phyloP scores from a whole-genome alignment of 2,113 vertebrate species.

The Tetrao urogallus region DNA sequence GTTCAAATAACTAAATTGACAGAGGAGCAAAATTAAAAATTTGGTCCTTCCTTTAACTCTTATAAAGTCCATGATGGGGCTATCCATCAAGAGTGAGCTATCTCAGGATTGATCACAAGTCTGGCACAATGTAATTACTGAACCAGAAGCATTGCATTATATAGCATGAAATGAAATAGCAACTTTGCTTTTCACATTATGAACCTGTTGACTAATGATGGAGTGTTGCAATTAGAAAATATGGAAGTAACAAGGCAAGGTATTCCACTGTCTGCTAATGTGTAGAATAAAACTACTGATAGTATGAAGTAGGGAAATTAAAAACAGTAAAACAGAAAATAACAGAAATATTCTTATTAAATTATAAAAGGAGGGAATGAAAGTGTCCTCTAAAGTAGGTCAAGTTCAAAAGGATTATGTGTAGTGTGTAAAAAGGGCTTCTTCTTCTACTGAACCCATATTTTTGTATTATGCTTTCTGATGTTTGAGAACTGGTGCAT shows the following conservation, averaged over 20 bases:
- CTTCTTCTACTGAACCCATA: background rate
- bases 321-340: conserved; percentile 56
- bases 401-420: background rate
- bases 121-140: conserved; percentile 71
- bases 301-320: conserved; percentile 52
- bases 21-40: conserved; percentile 65
- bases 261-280: conserved; percentile 42
- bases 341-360: conserved; percentile 27
- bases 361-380: conserved; percentile 9
- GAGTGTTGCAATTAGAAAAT: conserved; percentile 72
- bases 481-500: background rate
- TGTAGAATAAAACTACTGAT: conserved; percentile 47
- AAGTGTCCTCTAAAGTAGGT: background rate
- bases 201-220: conserved; percentile 71
- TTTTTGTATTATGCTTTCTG: background rate
- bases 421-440: background rate
- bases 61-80: conserved; percentile 2
- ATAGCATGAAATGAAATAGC: conserved; percentile 71
- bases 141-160: conserved; percentile 66
- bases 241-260: conserved; percentile 47
- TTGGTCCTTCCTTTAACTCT: conserved; percentile 43
- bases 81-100: conserved; percentile 71
- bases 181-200: conserved; percentile 56
- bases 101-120: conserved; percentile 67
- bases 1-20: conserved; percentile 32